Evolutionary conservation across 2,797 vertebrate species (phyloP).

Genomic region (Macropus fuliginosus): DNA sequence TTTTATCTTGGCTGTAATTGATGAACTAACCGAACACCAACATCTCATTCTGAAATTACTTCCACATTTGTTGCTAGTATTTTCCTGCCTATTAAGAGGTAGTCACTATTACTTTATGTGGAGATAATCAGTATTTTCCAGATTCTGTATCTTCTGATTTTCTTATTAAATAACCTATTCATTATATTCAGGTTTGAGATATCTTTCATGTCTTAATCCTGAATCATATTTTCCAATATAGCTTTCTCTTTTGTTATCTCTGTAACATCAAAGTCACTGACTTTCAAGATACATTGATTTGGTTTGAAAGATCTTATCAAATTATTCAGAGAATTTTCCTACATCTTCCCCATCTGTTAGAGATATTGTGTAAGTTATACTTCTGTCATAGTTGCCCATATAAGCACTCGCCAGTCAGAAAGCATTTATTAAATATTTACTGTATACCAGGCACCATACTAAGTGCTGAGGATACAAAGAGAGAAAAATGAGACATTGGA

Average conservation of each 20-base stretch:
- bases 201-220: not conserved
- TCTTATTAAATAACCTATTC: not conserved
- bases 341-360: too few relatives aligned
- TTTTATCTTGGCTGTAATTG: not conserved
- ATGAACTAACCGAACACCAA: not conserved
- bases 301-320: too few relatives aligned
- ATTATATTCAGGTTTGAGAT: not conserved
- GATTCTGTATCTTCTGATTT: not conserved
- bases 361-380: too few relatives aligned
- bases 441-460: too few relatives aligned
- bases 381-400: too few relatives aligned
- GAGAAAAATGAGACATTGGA: not conserved
- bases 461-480: too few relatives aligned
- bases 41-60: not conserved
- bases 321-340: too few relatives aligned
- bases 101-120: not conserved
- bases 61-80: not conserved
- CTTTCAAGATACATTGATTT: too few relatives aligned
- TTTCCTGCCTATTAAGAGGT: not conserved
- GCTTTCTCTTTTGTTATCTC: too few relatives aligned
- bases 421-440: too few relatives aligned
- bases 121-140: not conserved
- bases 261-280: too few relatives aligned
- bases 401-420: too few relatives aligned
- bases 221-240: not conserved